Percentiles rank a stretch among this genome's conserved stretches.
Conservation (phyloP, 2,113 vertebrate genomes). For the Numenius arquata region DNA sequence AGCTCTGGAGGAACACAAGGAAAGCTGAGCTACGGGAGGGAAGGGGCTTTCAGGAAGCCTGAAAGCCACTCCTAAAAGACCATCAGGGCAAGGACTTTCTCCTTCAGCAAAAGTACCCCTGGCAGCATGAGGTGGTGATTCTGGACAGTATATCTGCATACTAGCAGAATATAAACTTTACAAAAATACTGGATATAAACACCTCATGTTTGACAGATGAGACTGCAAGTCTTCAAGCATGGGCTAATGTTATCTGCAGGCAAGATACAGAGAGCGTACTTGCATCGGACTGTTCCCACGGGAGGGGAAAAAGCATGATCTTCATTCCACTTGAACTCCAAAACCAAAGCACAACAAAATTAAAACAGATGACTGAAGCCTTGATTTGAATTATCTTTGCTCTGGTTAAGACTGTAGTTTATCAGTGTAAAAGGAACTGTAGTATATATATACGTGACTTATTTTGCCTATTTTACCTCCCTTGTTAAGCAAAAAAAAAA, state of each 20-base stretch:
- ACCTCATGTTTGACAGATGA: not conserved
- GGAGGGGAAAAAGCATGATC: not conserved
- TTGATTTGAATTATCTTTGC: conserved; percentile 35
- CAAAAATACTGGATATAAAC: not conserved
- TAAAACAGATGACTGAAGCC: not conserved
- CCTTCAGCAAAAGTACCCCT: not conserved
- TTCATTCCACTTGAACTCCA: not conserved
- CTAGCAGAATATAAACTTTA: not conserved
- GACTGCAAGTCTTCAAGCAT: not conserved
- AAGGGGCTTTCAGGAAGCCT: not conserved
- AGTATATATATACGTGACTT: not conserved
- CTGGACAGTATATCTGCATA: not conserved
- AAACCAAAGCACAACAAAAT: not conserved
- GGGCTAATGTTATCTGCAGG: not conserved
- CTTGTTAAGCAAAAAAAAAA: not conserved
- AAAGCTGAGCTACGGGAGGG: not conserved
- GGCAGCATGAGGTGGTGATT: not conserved
- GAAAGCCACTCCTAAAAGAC: not conserved
- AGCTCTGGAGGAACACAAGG: not conserved
- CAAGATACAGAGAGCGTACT: not conserved
- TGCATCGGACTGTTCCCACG: not conserved
- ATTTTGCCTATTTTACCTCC: not conserved
- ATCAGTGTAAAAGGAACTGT: not conserved
- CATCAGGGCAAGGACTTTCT: not conserved
- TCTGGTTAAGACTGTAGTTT: not conserved